These are phyloP conservation scores for Dendrophyllia cribrosa DNA, from an alignment of 64 coral and sea anemone genomes.

Conservation along the genomic window DNA sequence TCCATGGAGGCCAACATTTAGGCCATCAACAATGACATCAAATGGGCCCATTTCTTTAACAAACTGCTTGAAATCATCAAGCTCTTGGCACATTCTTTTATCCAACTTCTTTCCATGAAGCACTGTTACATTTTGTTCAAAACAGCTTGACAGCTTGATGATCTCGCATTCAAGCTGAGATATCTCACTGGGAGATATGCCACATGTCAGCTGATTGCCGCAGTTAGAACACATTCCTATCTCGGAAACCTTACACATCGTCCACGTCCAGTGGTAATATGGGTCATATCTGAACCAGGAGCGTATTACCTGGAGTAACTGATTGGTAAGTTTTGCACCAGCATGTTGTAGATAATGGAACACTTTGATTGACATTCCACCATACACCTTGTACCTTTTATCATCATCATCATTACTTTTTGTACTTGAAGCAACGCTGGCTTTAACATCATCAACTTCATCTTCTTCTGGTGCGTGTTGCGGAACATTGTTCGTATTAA, in stretches of 20 bases:
- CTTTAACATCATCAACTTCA: background rate
- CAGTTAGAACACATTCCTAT: constrained; percentile 64
- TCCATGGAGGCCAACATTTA: constrained; percentile 79
- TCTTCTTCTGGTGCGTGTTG: background rate
- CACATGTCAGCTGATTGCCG: constrained; percentile 44
- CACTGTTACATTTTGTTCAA: background rate
- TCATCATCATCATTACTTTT: background rate
- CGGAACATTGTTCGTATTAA: constrained; percentile 7
- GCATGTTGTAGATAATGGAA: constrained; percentile 75
- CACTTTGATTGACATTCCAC: constrained; percentile 20
- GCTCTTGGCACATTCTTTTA: constrained; percentile 14
- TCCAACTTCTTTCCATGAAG: background rate
- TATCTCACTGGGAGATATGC: constrained; percentile 33
- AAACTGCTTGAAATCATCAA: constrained; percentile 53
- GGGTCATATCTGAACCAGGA: constrained; percentile 69
- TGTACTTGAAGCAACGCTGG: background rate
- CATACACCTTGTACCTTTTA: constrained; percentile 11
- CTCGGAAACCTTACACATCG: constrained; percentile 23
- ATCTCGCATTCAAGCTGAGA: constrained; percentile 66
- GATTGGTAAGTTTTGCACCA: constrained; percentile 53
- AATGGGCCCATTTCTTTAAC: constrained; percentile 58
- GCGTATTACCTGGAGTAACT: constrained; percentile 35
- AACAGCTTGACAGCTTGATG: constrained; percentile 12
- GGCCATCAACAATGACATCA: constrained; percentile 92
- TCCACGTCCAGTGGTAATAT: constrained; percentile 74